These are phyloP conservation scores for Drosophila pachea DNA, from an alignment of 1,140 invertebrate species.

Conservation along the genomic window DNA sequence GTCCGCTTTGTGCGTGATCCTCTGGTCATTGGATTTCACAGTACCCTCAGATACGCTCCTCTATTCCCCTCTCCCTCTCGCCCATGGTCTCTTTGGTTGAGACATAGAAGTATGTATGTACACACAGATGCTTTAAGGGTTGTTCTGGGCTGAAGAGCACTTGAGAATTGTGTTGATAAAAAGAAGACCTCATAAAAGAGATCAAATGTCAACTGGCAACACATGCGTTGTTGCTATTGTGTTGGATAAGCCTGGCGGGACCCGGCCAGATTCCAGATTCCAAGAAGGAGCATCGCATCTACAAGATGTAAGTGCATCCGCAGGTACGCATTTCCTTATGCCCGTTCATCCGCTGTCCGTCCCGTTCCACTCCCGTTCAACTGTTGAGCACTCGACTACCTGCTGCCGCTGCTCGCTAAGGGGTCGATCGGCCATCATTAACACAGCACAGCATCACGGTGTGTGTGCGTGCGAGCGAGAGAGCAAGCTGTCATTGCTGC, in stretches of 20 bases:
- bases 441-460: slow-evolving; percentile 23
- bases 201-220: slow-evolving; percentile 71
- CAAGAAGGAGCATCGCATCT: slow-evolving; percentile 55
- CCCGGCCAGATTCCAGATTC: slow-evolving; percentile 29
- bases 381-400: slow-evolving; percentile 37
- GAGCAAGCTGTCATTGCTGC: background rate
- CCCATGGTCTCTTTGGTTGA: too few relatives aligned
- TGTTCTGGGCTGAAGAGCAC: slow-evolving; percentile 31
- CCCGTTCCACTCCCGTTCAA: background rate
- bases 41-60: too few relatives aligned
- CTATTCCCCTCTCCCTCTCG: too few relatives aligned
- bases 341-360: slow-evolving; percentile 19
- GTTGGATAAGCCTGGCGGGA: background rate
- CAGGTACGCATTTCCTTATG: slow-evolving; percentile 68
- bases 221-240: slow-evolving; percentile 48
- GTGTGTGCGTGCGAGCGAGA: background rate
- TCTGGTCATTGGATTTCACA: too few relatives aligned
- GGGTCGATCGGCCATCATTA: slow-evolving; percentile 33
- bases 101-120: background rate
- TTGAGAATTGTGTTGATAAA: slow-evolving; percentile 33
- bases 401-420: slow-evolving; percentile 49
- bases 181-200: slow-evolving; percentile 71
- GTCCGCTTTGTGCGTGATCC: too few relatives aligned
- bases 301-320: slow-evolving; percentile 72
- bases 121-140: slow-evolving; percentile 32